Evolutionary conservation across 2,888 invertebrate genomes (phyloP).

Genomic region (Scelioninae gen. 1): DNA sequence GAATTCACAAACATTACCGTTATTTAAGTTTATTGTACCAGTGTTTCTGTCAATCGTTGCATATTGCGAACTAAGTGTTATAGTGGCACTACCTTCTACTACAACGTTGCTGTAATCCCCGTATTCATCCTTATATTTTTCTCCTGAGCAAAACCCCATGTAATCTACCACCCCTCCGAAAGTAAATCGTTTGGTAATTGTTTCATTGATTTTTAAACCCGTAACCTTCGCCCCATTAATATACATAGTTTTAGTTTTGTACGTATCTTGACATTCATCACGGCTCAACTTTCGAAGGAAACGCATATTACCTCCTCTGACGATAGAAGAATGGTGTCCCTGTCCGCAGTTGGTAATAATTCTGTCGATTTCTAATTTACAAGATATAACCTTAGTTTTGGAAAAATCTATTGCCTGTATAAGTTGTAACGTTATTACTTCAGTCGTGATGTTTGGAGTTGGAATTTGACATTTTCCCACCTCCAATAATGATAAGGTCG

Average conservation of each 20-base stretch:
- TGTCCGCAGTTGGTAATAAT: conserved; percentile 8
- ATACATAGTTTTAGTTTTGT: neutral
- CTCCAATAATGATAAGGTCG: conserved; percentile 4
- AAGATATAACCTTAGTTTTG: neutral
- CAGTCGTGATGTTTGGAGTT: neutral
- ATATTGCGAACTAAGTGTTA: neutral
- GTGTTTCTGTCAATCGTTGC: neutral
- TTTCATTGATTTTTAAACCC: neutral
- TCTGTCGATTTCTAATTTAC: conserved; percentile 12
- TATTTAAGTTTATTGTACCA: neutral
- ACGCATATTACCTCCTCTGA: conserved; percentile 1
- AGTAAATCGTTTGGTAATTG: neutral
- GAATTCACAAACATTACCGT: conserved; percentile 6
- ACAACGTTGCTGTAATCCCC: neutral
- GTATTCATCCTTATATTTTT: neutral
- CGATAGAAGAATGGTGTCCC: conserved; percentile 3
- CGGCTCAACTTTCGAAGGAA: neutral
- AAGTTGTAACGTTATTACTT: neutral
- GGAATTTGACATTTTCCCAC: conserved; percentile 14
- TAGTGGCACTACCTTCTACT: neutral
- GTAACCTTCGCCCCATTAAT: neutral
- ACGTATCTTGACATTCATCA: conserved; percentile 9
- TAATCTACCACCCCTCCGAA: neutral
- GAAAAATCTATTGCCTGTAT: conserved; percentile 13
- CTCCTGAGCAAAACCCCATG: neutral